Base-by-base conservation (phyloP, 2,797 vertebrate species). In the Borostomias antarcticus region DNA sequence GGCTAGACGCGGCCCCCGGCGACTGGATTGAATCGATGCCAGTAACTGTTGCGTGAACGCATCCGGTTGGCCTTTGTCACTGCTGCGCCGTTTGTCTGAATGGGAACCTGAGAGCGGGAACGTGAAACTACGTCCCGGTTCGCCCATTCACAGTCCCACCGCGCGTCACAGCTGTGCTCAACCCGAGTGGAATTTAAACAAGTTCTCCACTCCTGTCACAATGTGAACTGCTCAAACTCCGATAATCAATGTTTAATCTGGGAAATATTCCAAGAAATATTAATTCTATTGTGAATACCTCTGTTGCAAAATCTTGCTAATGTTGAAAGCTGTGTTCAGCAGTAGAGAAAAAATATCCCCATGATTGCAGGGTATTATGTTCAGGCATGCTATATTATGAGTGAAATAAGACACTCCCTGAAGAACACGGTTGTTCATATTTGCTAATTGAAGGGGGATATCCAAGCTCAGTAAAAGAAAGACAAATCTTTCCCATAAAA, bases 341-440 rank as follows among this genome's bases (percentile, higher is more conserved):
- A 54, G 68, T 85, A 73, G 68, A 63, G 56, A 66, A 74, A 70
- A 82, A 78, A 77, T 78, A 82, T 84, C 83, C 74, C 78, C 67
- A 57, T 50, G 62, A 76, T 62, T 26, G 51, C 61, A 33, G 68
- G 81, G 67, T 40, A 29, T 66, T 11, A 5, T 43, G 53, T 70
- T 73, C 62, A 71, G 67, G 64, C 78, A 68, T 68, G 72, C 56
- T 58, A 52, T 70, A 72, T 68, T 50, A 69, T 69, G 77, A 78
- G 85, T 80, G 85, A 83, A 90, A 87, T 78, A 69, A 67, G 79
- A 90, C 77, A 64, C 85, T 80, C 85, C 79, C 83, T 75, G 30
- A 78, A 80, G 86, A 87, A 81, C 73, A 76, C 73, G 84, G 79
- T 77, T 72, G 77, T 83, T 87, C 63, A 82, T 73, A 67, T 82